These are phyloP conservation scores for Orestias chungarensis DNA, from an alignment of 2,797 vertebrate species.

Conservation along the genomic window DNA sequence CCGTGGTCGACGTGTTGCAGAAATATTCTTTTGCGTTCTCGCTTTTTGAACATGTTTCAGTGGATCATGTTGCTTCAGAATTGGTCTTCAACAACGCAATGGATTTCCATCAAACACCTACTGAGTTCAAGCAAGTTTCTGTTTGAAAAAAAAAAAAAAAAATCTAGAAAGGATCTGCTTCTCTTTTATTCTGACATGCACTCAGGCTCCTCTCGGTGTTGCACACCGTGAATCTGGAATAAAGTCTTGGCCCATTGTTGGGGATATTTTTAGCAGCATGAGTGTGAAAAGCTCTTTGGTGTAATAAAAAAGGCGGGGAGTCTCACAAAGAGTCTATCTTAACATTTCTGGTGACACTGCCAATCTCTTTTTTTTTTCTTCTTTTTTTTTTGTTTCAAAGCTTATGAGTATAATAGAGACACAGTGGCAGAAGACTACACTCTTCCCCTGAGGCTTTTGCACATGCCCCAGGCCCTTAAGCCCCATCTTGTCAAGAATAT, in stretches of 20 bases:
- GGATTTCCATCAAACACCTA: conserved; percentile 51
- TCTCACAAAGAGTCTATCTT: conserved; percentile 19
- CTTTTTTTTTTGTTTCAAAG: conserved; percentile 19
- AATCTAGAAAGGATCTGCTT: conserved; percentile 20
- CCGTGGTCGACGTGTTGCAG: conserved; percentile 36
- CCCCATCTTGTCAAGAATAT: conserved; percentile 13
- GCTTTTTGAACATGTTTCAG: conserved; percentile 61
- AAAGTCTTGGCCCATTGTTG: neutral
- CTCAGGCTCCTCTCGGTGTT: conserved; percentile 6
- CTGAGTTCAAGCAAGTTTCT: conserved; percentile 49
- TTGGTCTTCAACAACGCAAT: conserved; percentile 27
- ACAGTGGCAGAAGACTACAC: conserved; percentile 18
- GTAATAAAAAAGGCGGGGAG: conserved; percentile 7
- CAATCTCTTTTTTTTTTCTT: conserved; percentile 6
- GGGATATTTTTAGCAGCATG: conserved; percentile 7
- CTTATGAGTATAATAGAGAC: conserved; percentile 18
- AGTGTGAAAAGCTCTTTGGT: conserved; percentile 23
- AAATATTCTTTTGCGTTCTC: conserved; percentile 43
- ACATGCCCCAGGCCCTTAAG: conserved; percentile 31
- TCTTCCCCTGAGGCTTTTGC: conserved; percentile 22
- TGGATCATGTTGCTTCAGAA: conserved; percentile 43
- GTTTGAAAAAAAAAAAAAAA: neutral
- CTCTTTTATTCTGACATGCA: conserved; percentile 21
- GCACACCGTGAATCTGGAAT: conserved; percentile 1
- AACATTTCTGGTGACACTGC: conserved; percentile 14